These are phyloP conservation scores for Hyla sarda DNA, from an alignment of 2,113 vertebrate genomes.

Conservation along the genomic window DNA sequence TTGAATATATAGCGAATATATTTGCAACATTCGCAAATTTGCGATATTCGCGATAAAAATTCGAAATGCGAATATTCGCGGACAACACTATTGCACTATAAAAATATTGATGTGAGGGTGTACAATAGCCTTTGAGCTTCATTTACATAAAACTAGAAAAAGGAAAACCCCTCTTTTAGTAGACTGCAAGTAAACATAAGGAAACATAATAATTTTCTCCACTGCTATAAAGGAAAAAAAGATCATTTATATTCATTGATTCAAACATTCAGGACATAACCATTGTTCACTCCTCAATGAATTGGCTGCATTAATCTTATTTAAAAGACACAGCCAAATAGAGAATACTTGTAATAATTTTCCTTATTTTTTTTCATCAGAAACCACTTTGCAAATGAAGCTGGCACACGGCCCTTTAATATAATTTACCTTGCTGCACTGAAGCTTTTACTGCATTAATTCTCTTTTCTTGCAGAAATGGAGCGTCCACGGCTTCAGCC, in stretches of 20 bases:
- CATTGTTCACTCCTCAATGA: conserved; percentile 7
- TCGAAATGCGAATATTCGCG: no score
- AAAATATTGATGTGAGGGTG: no score
- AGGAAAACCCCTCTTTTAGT: neutral
- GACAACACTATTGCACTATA: no score
- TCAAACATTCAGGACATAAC: neutral
- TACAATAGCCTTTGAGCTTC: no score
- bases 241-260: neutral
- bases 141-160: neutral
- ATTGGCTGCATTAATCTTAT: conserved; percentile 31
- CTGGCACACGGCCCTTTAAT: conserved; percentile 34
- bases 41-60: no score
- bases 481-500: neutral
- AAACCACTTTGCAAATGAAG: conserved; percentile 44
- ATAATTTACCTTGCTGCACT: conserved; percentile 36
- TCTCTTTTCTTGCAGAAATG: conserved; percentile 13
- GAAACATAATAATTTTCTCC: neutral
- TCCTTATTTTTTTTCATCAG: conserved; percentile 3
- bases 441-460: conserved; percentile 32
- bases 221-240: neutral
- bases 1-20: no score
- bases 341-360: neutral
- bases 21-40: no score
- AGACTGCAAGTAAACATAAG: neutral
- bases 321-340: neutral